phyloP scores from a whole-genome alignment of 1,140 invertebrate species.

The Cepaea nemoralis region DNA sequence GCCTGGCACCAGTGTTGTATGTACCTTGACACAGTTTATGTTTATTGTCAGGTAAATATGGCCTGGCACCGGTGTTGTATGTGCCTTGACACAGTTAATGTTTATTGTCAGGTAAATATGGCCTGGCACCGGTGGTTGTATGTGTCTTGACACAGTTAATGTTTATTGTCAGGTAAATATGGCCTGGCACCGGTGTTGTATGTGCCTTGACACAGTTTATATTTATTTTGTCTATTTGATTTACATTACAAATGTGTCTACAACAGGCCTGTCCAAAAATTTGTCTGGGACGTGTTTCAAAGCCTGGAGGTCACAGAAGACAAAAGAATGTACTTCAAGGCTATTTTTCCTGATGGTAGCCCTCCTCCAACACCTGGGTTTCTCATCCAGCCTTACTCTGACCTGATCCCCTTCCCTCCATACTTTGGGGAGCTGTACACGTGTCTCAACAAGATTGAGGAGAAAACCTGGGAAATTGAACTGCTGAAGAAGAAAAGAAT shows the following conservation, averaged over 20 bases:
- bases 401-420: slow-evolving; percentile 84
- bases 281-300: slow-evolving; percentile 80
- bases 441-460: slow-evolving; percentile 62
- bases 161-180: too few species aligned
- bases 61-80: too few species aligned
- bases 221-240: too few species aligned
- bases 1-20: too few species aligned
- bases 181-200: too few species aligned
- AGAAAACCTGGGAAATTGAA: slow-evolving; percentile 58
- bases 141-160: too few species aligned
- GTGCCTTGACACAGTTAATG: too few species aligned
- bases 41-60: too few species aligned
- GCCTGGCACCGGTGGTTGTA: too few species aligned
- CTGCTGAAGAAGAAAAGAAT: slow-evolving; percentile 48
- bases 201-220: too few species aligned
- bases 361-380: slow-evolving; percentile 71
- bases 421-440: slow-evolving; percentile 82
- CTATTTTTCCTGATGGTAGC: slow-evolving; percentile 56
- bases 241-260: background rate
- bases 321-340: slow-evolving; percentile 22
- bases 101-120: too few species aligned
- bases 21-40: too few species aligned
- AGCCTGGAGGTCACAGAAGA: slow-evolving; percentile 18
- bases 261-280: slow-evolving; percentile 78
- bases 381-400: slow-evolving; percentile 83